Conservation (phyloP, 2,888 invertebrate species). For the Trichogramma evanescens region DNA sequence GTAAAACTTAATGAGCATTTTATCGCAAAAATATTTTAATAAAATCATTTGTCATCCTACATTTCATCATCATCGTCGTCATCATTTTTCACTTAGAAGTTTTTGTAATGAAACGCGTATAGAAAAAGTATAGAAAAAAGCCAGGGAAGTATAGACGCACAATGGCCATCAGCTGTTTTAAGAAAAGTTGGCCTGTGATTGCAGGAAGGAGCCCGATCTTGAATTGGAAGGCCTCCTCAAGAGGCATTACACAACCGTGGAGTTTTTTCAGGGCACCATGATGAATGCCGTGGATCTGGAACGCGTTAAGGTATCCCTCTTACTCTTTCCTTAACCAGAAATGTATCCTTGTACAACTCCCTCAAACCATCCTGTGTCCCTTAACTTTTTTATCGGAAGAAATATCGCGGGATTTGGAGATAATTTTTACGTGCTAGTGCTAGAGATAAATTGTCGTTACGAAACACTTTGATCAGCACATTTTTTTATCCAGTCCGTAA, state of each 20-base stretch:
- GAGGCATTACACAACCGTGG: conserved; percentile 99
- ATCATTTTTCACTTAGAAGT: not conserved
- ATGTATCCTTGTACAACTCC: too few species aligned
- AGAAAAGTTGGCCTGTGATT: conserved; percentile 48
- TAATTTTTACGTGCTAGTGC: too few species aligned
- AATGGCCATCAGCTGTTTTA: conserved; percentile 36
- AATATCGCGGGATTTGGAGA: too few species aligned
- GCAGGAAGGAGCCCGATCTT: conserved; percentile 99
- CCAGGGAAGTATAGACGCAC: conserved; percentile 6
- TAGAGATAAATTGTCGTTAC: too few species aligned
- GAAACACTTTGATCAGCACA: too few species aligned
- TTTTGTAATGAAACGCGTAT: not conserved
- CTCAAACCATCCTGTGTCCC: too few species aligned
- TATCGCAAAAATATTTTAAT: too few species aligned
- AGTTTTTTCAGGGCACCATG: conserved; percentile 99
- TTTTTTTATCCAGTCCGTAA: too few species aligned
- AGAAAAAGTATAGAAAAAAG: conserved; percentile 6
- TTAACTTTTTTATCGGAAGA: too few species aligned
- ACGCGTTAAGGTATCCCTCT: conserved; percentile 88
- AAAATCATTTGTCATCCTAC: too few species aligned
- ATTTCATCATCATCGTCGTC: too few species aligned
- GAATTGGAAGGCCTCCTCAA: conserved; percentile 99
- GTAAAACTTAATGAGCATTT: too few species aligned
- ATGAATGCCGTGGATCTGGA: conserved; percentile 99
- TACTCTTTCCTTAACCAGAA: not conserved